Evolutionary conservation across 2,797 vertebrate genomes (phyloP), one percentile per base, ranked within the genome.

Genomic region (Margarornis squamiger): DNA sequence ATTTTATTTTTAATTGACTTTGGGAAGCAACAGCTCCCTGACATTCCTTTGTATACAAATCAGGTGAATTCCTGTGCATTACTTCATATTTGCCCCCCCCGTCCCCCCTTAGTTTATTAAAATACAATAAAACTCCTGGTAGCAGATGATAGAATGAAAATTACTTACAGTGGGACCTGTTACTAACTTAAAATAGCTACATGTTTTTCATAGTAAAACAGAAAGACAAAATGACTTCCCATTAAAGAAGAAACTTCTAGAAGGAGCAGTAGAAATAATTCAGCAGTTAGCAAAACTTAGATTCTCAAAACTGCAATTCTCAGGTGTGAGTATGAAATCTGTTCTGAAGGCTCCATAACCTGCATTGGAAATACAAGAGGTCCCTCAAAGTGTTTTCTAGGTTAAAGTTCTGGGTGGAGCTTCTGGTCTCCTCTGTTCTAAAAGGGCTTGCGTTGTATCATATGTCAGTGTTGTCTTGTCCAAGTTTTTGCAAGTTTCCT

Each of bases 81-180:
- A 39, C 7, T 6, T 85, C 4, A 1, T 77, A 52, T 32, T 29
- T 61, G 3, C 11, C 6, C 2, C 27, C 2, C 5, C 1, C 15
- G 15, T 7, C 1, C 6, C 2, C 3, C 5, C 4, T 23, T 12
- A 23, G 14, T 48, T 94, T 57, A 65, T 86, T 90, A 68, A 72
- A 74, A 80, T 77, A 36, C 70, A 75, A 85, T 39, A 70, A 1
- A 6, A 4, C 8, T 76, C 0, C 10, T 74, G 27, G 10, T 26
- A 73, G 39, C 29, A 61, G 32, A 30, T 84, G 30, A 46, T 55
- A 51, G 62, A 84, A 45, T 61, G 23, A 49, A 89, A 73, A 41
- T 88, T 54, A 55, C 54, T 75, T 84, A 63, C 43, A 29, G 16
- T 43, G 36, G 20, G 16, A 41, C 61, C 38, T 65, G 12, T 77